A percentile compares a stretch with the other conserved stretches of the same genome.
phyloP scores from a whole-genome alignment of 2,797 vertebrate species.

The Alauda arvensis region DNA sequence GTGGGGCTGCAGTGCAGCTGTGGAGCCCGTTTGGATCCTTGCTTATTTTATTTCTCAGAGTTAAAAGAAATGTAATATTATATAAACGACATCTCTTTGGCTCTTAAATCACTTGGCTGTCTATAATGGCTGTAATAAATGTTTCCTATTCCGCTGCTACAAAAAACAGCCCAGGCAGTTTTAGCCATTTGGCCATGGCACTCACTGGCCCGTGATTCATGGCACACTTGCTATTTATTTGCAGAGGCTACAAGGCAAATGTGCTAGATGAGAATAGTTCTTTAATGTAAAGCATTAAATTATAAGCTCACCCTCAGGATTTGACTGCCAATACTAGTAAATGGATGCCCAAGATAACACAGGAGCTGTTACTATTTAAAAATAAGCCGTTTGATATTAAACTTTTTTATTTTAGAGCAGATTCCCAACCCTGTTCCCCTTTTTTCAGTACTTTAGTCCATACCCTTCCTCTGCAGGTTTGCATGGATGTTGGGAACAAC shows the following conservation, averaged over 20 bases:
- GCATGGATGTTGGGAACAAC: background rate
- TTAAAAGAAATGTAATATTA: constrained; percentile 8
- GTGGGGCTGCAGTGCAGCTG: background rate
- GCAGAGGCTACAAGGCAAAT: constrained; percentile 59
- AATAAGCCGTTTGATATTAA: constrained; percentile 14
- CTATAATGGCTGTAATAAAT: constrained; percentile 40
- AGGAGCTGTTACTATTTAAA: constrained; percentile 31
- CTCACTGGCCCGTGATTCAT: constrained; percentile 28
- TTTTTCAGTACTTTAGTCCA: background rate
- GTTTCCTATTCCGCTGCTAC: background rate
- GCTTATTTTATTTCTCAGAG: constrained; percentile 24
- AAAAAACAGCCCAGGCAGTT: background rate
- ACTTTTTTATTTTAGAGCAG: background rate
- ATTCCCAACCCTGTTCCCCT: background rate
- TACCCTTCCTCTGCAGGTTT: background rate
- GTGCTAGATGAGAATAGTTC: constrained; percentile 38
- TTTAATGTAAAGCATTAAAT: constrained; percentile 68
- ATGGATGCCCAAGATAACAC: constrained; percentile 38
- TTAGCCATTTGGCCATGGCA: constrained; percentile 18
- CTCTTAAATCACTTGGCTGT: constrained; percentile 47
- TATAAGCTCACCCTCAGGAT: constrained; percentile 65
- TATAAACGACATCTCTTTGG: constrained; percentile 17
- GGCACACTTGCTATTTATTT: constrained; percentile 57
- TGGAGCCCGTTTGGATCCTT: background rate
- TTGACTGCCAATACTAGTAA: constrained; percentile 52